Conservation (phyloP, 1,140 invertebrate genomes). For the Trachelipus rathkii region DNA sequence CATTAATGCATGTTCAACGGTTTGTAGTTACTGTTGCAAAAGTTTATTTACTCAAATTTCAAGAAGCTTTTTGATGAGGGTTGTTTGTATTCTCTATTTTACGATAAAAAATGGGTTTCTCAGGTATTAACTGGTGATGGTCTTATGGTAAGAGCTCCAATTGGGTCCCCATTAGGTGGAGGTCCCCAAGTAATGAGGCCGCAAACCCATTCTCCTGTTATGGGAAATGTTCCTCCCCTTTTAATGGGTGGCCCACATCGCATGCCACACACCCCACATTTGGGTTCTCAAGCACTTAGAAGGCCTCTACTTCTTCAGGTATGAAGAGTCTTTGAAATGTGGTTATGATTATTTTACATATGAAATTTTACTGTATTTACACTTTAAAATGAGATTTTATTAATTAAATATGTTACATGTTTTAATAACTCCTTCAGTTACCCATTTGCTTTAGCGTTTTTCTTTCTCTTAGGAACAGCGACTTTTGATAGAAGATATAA, state of each 20-base stretch:
- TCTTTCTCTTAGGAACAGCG: conserved; percentile 72
- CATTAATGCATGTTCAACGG: background rate
- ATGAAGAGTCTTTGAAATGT: conserved; percentile 18
- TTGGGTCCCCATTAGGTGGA: conserved; percentile 7
- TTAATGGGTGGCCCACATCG: conserved; percentile 54
- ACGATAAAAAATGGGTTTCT: background rate
- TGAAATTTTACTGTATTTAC: no score
- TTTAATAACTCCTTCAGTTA: no score
- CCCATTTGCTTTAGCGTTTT: no score
- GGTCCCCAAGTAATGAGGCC: background rate
- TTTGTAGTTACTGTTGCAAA: background rate
- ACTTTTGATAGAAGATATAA: conserved; percentile 78
- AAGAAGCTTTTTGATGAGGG: background rate
- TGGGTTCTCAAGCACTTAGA: conserved; percentile 52
- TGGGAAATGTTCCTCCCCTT: conserved; percentile 54
- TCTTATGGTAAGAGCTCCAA: background rate
- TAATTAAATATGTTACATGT: no score
- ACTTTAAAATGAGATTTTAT: no score
- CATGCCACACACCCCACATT: conserved; percentile 47
- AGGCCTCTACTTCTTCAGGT: conserved; percentile 50
- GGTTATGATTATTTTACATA: no score
- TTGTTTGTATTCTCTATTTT: no score
- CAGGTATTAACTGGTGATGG: background rate
- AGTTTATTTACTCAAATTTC: background rate
- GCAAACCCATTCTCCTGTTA: conserved; percentile 5